Evolutionary conservation across 2,113 vertebrate genomes (phyloP).

Genomic region (Thunnus thynnus): DNA sequence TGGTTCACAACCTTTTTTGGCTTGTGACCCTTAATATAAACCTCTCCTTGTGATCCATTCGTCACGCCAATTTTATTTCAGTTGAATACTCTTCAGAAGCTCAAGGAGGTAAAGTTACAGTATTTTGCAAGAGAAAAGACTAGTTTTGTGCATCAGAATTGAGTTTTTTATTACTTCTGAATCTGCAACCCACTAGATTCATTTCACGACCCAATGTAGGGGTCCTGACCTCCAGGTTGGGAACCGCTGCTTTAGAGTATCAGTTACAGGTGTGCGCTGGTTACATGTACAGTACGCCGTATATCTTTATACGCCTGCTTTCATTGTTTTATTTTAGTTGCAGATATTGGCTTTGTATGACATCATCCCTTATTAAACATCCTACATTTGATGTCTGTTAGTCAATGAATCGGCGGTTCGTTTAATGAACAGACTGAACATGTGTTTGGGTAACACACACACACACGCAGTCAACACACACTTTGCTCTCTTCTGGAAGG

Average conservation of each 20-base stretch:
- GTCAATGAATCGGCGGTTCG: constrained; percentile 7
- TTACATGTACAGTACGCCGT: not conserved
- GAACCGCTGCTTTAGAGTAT: constrained; percentile 1
- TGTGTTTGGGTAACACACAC: constrained; percentile 33
- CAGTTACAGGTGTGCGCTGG: not conserved
- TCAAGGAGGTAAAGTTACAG: too few relatives aligned
- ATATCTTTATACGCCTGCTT: not conserved
- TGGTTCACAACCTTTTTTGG: too few relatives aligned
- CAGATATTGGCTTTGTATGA: constrained; percentile 16
- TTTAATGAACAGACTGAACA: constrained; percentile 33
- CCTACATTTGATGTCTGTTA: constrained; percentile 10
- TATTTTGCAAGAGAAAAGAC: too few relatives aligned
- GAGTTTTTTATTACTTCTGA: too few relatives aligned
- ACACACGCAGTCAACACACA: not conserved
- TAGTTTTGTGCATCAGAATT: too few relatives aligned
- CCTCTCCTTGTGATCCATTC: too few relatives aligned
- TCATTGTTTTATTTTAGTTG: constrained; percentile 12
- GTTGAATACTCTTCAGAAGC: too few relatives aligned
- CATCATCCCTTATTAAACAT: constrained; percentile 29
- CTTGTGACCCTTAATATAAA: too few relatives aligned
- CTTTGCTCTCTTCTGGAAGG: constrained; percentile 35
- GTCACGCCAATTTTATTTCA: too few relatives aligned
- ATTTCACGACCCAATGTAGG: too few relatives aligned
- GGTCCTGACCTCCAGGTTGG: too few relatives aligned
- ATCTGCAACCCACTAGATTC: too few relatives aligned